These are phyloP conservation scores for Crypturellus tataupa DNA, from an alignment of 2,797 vertebrate species.

Conservation along the genomic window DNA sequence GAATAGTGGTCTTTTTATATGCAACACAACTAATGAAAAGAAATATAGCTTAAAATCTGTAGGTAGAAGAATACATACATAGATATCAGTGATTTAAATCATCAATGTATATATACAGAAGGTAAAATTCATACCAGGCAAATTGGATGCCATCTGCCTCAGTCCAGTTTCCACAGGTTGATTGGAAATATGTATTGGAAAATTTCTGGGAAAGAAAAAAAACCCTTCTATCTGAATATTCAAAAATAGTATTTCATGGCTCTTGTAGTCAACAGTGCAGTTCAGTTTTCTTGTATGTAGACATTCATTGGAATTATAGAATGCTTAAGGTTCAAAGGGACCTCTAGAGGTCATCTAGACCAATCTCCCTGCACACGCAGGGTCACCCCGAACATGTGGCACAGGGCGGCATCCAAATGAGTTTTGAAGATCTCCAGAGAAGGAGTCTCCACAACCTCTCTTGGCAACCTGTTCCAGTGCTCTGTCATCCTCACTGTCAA, in stretches of 20 bases:
- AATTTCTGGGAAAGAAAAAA: slow-evolving; percentile 25
- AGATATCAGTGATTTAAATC: slow-evolving; percentile 29
- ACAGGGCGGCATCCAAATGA: too few species aligned
- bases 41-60: not conserved
- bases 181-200: slow-evolving; percentile 32
- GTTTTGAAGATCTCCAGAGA: too few species aligned
- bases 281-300: slow-evolving; percentile 31
- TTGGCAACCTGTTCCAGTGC: too few species aligned
- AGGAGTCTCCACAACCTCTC: too few species aligned
- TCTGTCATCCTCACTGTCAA: too few species aligned
- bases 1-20: not conserved
- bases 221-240: slow-evolving; percentile 30
- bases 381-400: too few species aligned
- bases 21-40: not conserved
- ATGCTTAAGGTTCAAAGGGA: too few species aligned
- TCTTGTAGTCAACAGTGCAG: slow-evolving; percentile 21
- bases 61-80: not conserved
- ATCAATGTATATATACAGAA: slow-evolving; percentile 4
- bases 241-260: slow-evolving; percentile 6
- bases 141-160: slow-evolving; percentile 16
- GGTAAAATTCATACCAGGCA: slow-evolving; percentile 41
- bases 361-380: too few species aligned
- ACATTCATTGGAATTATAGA: not conserved
- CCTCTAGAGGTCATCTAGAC: too few species aligned
- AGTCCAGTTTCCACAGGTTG: not conserved